Percentiles rank a stretch among this genome's conserved stretches.
These are phyloP conservation scores for Triplophysa bombifrons DNA, from an alignment of 2,797 vertebrate genomes.

Conservation along the genomic window DNA sequence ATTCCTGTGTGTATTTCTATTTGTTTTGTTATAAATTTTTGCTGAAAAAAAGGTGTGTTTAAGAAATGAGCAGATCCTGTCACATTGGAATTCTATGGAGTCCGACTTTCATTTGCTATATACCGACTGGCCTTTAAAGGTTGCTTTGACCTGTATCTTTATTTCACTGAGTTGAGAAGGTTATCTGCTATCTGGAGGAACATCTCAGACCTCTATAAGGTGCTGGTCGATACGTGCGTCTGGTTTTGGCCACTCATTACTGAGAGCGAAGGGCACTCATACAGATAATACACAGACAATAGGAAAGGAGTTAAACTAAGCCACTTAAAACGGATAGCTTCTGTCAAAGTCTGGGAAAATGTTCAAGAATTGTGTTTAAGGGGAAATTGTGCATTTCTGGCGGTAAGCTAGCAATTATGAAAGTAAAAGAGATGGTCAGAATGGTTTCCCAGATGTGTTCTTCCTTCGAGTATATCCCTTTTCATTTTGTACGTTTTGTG, in stretches of 20 bases:
- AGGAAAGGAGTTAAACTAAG: neutral
- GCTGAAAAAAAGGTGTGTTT: no score
- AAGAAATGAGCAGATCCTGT: neutral
- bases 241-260: conserved; percentile 26
- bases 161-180: conserved; percentile 34
- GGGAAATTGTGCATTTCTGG: neutral
- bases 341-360: neutral
- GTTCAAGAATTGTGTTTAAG: neutral
- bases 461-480: neutral
- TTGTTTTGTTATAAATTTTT: no score
- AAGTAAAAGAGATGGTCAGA: neutral
- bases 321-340: neutral
- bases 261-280: conserved; percentile 13
- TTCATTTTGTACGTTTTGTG: neutral
- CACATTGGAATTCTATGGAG: conserved; percentile 8
- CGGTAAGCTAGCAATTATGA: neutral
- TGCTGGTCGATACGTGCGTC: conserved; percentile 15
- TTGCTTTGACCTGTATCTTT: conserved; percentile 47
- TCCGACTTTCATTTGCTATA: conserved; percentile 24
- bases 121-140: conserved; percentile 47
- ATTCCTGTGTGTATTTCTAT: neutral
- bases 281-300: neutral
- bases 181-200: conserved; percentile 35
- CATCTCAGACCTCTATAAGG: conserved; percentile 16
- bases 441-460: neutral